Conservation (phyloP, 2,888 invertebrate genomes). For the Rhagonycha lutea region DNA sequence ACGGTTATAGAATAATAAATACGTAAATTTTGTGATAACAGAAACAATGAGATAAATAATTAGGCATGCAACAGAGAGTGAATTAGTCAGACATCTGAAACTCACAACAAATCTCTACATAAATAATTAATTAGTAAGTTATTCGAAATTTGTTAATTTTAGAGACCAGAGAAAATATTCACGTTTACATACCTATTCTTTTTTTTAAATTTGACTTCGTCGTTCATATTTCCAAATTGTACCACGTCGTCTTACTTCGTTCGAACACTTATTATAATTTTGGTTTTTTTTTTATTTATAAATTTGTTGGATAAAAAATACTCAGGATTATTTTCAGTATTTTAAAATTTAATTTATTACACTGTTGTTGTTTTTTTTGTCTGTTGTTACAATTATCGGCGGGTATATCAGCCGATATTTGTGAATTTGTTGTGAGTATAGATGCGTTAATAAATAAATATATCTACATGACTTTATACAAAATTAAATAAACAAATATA, state of each 20-base stretch:
- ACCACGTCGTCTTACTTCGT: slow-evolving; percentile 9
- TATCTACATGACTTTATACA: slow-evolving; percentile 57
- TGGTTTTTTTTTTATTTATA: background rate
- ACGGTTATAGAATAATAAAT: background rate
- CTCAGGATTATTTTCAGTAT: slow-evolving; percentile 22
- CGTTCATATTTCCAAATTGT: slow-evolving; percentile 18
- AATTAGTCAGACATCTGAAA: slow-evolving; percentile 48
- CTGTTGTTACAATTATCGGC: slow-evolving; percentile 34
- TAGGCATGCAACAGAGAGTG: slow-evolving; percentile 16
- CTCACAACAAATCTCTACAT: slow-evolving; percentile 51
- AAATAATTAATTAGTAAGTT: slow-evolving; percentile 38
- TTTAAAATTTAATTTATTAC: slow-evolving; percentile 48
- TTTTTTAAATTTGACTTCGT: slow-evolving; percentile 12
- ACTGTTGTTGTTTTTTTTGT: slow-evolving; percentile 16
- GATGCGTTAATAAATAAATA: slow-evolving; percentile 56
- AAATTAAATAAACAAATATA: slow-evolving; percentile 45
- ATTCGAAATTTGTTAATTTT: slow-evolving; percentile 36
- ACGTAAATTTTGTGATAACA: background rate
- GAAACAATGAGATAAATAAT: background rate
- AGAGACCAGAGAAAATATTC: slow-evolving; percentile 32
- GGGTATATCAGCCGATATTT: slow-evolving; percentile 40
- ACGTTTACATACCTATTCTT: slow-evolving; percentile 34
- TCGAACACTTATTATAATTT: background rate
- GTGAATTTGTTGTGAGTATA: slow-evolving; percentile 56
- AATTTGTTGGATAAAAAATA: slow-evolving; percentile 26